Evolutionary conservation across 1,140 invertebrate species (phyloP), one percentile per base, ranked within the genome.

Genomic region (Stegodyphus mimosarum): DNA sequence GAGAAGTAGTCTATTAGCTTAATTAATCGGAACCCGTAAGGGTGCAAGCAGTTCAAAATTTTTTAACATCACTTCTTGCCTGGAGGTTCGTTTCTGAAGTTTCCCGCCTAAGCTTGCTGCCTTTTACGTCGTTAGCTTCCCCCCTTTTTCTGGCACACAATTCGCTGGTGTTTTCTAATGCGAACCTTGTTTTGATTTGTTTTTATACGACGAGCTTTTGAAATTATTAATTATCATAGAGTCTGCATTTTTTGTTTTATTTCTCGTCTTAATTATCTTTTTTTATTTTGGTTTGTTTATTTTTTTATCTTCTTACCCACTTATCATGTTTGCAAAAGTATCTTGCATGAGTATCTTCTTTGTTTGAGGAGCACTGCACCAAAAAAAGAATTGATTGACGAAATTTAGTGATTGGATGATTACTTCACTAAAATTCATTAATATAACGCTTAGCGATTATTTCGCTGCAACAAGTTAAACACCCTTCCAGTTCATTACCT

Each of bases 21-120:
- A 83, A 83, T 83, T 83, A 83, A 83, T 83, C 71, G 80, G 74
- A 81, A 74, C 80, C 80, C 70, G 71, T 83, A 83, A 83, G 80
- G 80, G 55, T 74, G 80, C 53, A 83, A 74, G 67, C 55, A 83
- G 55, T 64, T 83, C 64, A 7, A 81, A 51, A 50, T 74, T 83
- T 83, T 83, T 83, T 74, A 53, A 51, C 10, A 63, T 18, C 49
- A 50, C 18, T 72, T 81, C 51, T 67, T 48, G 80, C 80, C 80
- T 66, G 15, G 51, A 83, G 80, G 80, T 67, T 74, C 17, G n/a
- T 49, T 33, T 66, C 64, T 70, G 55, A 74, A 74, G 69, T 83
- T 83, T 83, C 69, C 33, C 60, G 71, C 71, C 71, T 83, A 83
- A 83, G 74, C 80, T 83, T 50, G 33, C 33, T 33, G 80, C 55